Evolutionary conservation across 2,113 vertebrate species (phyloP), one percentile per base, ranked within the genome.

Genomic region (Eulacestoma nigropectus): DNA sequence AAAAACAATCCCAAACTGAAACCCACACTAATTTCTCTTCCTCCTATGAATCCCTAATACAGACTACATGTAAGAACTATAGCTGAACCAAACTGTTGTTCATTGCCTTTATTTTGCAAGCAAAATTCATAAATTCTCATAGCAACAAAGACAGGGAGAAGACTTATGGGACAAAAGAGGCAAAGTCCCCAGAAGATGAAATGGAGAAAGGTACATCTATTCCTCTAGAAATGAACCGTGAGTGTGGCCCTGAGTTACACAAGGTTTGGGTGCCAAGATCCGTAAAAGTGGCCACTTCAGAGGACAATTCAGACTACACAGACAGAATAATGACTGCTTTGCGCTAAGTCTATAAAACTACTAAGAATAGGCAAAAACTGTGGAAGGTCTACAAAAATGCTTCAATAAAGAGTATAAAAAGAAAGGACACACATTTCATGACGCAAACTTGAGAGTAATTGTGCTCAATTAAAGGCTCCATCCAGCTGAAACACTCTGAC

Each of bases 251-350:
- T 14, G 19, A 84, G 37, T 30, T 91, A 67, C 6, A 39, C 37
- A 64, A 70, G 14, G 52, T 76, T 27, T 90, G 37, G 19, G 25
- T 91, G 83, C 77, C 85, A 93, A 67, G 49, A 78, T 57, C 56
- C 80, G 44, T 21, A 68, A 22, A 72, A 93, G 60, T 5, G 7
- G 30, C 57, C 93, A 76, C 85, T 84, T 80, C 67, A 95, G 69
- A 93, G 67, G 67, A 60, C 74, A 77, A 76, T 42, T 72, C 39
- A 74, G 67, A 89, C 64, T 72, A 23, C 55, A 50, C 60, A 95
- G 95, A 86, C 73, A 77, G 90, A 95, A 84, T 78, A 93, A 95
- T 68, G 37, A 92, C 53, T 82, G 46, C 57, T 87, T 81, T 92
- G 73, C 2, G 0, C 60, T 25, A 86, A 44, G 27, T 26, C 76